Evolutionary conservation across 2,113 vertebrate species (phyloP).

Genomic region (Sigmodon hispidus): DNA sequence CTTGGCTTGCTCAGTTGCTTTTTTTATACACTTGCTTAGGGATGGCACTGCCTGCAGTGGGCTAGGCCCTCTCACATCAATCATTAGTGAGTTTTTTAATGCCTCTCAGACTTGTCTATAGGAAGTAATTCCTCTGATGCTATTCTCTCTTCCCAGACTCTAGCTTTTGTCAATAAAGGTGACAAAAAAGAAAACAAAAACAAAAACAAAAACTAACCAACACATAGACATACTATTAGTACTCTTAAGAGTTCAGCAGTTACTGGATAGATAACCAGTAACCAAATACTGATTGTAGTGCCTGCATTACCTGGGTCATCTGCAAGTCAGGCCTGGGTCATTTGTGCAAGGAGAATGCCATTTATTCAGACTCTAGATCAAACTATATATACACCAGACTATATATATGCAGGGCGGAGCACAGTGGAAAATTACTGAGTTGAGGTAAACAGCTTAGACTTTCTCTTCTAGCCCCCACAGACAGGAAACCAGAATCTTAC

Average conservation of each 20-base stretch:
- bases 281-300: too few relatives aligned
- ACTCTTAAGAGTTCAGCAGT: background rate
- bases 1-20: background rate
- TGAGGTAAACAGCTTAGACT: too few relatives aligned
- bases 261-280: background rate
- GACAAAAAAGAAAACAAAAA: background rate
- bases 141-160: background rate
- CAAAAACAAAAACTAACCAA: background rate
- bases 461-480: too few relatives aligned
- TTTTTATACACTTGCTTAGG: background rate
- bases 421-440: too few relatives aligned
- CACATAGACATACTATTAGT: background rate
- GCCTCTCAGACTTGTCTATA: background rate
- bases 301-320: too few relatives aligned
- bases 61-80: background rate
- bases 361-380: too few relatives aligned
- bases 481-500: too few relatives aligned
- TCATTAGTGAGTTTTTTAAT: background rate
- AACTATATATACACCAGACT: too few relatives aligned
- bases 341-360: too few relatives aligned
- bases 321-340: too few relatives aligned
- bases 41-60: background rate
- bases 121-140: background rate
- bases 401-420: too few relatives aligned
- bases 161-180: background rate